These are phyloP conservation scores for Epinephelus malabaricus DNA, from an alignment of 2,797 vertebrate species.

Conservation along the genomic window DNA sequence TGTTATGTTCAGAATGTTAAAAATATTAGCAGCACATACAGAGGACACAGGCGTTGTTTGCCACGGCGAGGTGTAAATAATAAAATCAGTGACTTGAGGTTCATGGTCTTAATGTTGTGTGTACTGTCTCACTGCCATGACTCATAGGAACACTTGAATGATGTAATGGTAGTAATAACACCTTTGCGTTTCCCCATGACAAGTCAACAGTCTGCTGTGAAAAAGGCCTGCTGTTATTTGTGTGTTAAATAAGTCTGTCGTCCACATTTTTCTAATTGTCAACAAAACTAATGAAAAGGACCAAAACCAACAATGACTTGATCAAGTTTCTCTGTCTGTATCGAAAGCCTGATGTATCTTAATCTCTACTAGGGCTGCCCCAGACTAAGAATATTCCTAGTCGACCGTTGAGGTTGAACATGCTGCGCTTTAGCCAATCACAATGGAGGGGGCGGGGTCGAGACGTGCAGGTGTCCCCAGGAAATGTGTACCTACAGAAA, in stretches of 20 bases:
- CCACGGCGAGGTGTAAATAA: neutral
- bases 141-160: neutral
- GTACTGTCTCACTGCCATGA: neutral
- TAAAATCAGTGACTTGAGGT: neutral
- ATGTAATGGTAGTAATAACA: neutral
- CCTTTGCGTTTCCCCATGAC: neutral
- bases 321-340: no score
- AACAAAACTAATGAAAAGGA: neutral
- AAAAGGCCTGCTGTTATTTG: neutral
- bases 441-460: no score
- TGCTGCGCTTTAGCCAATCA: no score
- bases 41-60: neutral
- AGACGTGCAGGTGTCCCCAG: no score
- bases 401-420: no score
- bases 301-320: no score
- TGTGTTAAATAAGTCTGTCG: neutral
- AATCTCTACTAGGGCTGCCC: no score
- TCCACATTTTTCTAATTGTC: neutral
- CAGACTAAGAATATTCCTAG: no score
- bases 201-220: neutral
- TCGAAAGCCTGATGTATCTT: no score
- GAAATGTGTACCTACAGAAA: no score
- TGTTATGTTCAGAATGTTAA: neutral
- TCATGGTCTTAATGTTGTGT: no score
- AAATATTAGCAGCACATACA: neutral